A percentile compares a stretch with the other conserved stretches of the same genome.
Evolutionary conservation across 53 echinoderm and acorn worm species (phyloP).

Genomic region (Crossaster papposus): DNA sequence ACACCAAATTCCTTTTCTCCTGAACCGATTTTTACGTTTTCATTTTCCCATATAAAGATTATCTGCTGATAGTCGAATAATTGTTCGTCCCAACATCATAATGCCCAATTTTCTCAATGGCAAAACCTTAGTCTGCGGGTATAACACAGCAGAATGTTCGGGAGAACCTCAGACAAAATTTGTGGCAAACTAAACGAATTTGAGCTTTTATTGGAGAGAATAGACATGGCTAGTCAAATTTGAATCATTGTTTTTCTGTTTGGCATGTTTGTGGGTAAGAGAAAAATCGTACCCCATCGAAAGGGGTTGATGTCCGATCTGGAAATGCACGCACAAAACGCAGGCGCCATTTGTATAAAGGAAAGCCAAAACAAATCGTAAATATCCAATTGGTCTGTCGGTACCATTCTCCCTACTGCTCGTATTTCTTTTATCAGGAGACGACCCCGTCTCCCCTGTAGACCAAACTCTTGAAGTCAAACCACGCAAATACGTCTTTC

Average conservation of each 20-base stretch:
- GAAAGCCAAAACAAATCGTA: slow-evolving; percentile 61
- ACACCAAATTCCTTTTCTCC: too few relatives aligned
- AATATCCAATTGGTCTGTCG: slow-evolving; percentile 57
- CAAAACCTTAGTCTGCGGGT: too few relatives aligned
- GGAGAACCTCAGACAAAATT: too few relatives aligned
- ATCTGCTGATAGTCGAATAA: too few relatives aligned
- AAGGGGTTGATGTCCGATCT: slow-evolving; percentile 34
- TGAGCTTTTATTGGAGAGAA: too few relatives aligned
- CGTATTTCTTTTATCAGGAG: slow-evolving; percentile 45
- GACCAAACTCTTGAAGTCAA: slow-evolving; percentile 12
- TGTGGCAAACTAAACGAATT: too few relatives aligned
- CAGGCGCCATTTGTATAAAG: slow-evolving; percentile 50
- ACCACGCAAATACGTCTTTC: slow-evolving; percentile 8
- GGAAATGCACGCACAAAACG: background rate
- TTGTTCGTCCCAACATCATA: too few relatives aligned
- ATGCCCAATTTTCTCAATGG: too few relatives aligned
- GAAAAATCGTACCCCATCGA: background rate
- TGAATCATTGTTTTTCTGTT: background rate
- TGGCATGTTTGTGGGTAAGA: background rate
- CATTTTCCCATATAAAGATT: too few relatives aligned
- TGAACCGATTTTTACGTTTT: too few relatives aligned
- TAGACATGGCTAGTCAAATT: background rate
- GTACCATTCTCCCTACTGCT: background rate
- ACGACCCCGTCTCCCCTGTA: slow-evolving; percentile 13
- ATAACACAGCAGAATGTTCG: too few relatives aligned